Conservation (phyloP, 2,113 vertebrate genomes). For the Pomatostomus ruficeps region DNA sequence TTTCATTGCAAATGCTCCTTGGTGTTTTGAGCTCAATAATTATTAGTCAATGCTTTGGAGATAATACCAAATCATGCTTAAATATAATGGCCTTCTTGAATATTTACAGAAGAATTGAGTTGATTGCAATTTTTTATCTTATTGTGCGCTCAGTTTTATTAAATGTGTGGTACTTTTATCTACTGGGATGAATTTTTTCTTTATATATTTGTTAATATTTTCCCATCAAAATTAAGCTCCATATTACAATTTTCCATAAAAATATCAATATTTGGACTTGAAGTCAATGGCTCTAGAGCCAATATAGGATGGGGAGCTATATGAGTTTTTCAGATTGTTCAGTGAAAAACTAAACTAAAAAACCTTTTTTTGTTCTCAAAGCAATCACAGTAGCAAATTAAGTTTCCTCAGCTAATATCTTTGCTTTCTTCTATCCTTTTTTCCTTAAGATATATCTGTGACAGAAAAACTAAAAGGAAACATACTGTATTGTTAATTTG, state of each 20-base stretch:
- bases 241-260: neutral
- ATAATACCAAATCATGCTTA: neutral
- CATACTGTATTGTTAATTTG: neutral
- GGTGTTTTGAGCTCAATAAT: neutral
- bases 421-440: neutral
- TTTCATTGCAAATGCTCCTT: neutral
- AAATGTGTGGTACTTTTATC: neutral
- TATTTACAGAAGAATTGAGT: neutral
- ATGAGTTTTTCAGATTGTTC: neutral
- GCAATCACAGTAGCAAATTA: neutral
- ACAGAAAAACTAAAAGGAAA: neutral
- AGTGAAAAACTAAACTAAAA: neutral
- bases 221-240: neutral
- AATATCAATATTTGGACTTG: neutral
- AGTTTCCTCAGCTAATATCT: neutral
- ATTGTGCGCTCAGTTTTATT: neutral
- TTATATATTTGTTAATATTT: neutral
- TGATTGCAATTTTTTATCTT: neutral
- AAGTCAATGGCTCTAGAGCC: neutral
- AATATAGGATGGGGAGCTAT: rapidly evolving
- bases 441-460: neutral
- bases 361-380: neutral
- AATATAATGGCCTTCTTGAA: neutral
- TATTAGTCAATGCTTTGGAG: neutral
- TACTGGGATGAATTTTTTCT: neutral